These are phyloP conservation scores for Selene dorsalis DNA, from an alignment of 2,797 vertebrate genomes.

Conservation along the genomic window DNA sequence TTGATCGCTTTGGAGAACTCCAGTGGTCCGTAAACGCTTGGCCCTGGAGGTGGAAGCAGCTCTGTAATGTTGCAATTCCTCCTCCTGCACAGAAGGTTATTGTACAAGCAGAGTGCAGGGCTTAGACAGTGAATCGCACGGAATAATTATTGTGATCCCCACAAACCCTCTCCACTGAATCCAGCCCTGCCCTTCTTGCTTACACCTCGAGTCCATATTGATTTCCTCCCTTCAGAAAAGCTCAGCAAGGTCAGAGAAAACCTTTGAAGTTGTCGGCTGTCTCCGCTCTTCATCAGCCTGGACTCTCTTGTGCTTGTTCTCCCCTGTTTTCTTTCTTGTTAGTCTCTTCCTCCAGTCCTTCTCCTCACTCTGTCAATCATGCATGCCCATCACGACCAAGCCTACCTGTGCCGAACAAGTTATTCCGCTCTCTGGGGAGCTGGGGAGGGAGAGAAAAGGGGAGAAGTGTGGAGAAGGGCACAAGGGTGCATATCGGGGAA, in stretches of 20 bases:
- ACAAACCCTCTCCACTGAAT: conserved; percentile 46
- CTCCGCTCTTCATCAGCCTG: conserved; percentile 42
- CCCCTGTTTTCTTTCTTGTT: conserved; percentile 57
- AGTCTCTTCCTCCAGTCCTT: conserved; percentile 53
- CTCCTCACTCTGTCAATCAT: conserved; percentile 66
- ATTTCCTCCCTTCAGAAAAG: conserved; percentile 76
- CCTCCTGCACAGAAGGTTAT: conserved; percentile 30
- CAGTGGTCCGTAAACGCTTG: conserved; percentile 27
- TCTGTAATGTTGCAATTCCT: conserved; percentile 27
- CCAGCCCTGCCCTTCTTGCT: conserved; percentile 70
- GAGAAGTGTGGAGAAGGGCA: conserved; percentile 41
- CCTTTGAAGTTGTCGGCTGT: conserved; percentile 72
- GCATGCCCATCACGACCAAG: conserved; percentile 62
- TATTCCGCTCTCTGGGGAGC: conserved; percentile 62
- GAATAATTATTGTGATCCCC: conserved; percentile 71
- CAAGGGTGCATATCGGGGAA: conserved; percentile 29
- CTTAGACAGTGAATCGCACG: conserved; percentile 55
- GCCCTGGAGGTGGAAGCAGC: conserved; percentile 24
- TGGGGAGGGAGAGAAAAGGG: conserved; percentile 36
- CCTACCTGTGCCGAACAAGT: conserved; percentile 64
- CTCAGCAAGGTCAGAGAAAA: conserved; percentile 78
- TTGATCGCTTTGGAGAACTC: conserved; percentile 39
- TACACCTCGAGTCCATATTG: conserved; percentile 80
- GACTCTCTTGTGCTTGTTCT: conserved; percentile 28
- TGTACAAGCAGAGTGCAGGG: conserved; percentile 31